Evolutionary conservation across 2,888 invertebrate genomes (phyloP).

Genomic region (Lysandra coridon): DNA sequence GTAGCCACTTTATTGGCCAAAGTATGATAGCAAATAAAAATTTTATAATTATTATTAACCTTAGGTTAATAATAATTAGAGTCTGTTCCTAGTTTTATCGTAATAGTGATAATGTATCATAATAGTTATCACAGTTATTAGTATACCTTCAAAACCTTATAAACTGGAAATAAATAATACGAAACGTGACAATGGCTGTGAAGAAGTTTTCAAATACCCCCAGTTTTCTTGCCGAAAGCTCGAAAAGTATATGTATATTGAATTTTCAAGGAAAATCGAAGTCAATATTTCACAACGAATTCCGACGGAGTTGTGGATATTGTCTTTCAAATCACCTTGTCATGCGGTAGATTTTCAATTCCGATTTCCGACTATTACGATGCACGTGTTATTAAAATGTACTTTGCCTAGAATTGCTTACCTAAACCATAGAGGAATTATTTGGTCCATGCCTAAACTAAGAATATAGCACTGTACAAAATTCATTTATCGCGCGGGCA

Average conservation of each 20-base stretch:
- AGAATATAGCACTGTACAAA: no score
- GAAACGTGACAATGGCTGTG: background rate
- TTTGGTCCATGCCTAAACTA: background rate
- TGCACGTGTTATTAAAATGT: background rate
- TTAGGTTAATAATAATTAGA: no score
- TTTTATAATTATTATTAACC: no score
- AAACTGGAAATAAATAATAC: background rate
- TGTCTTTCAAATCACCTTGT: conserved; percentile 2
- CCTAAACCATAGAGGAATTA: background rate
- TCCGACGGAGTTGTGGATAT: background rate
- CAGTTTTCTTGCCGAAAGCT: conserved; percentile 19
- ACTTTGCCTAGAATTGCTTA: background rate
- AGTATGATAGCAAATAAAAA: no score
- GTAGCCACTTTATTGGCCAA: no score
- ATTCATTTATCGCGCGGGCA: no score
- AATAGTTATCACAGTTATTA: no score
- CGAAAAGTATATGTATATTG: conserved; percentile 21
- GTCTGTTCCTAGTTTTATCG: no score
- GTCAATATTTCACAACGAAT: conserved; percentile 27
- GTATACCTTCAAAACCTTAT: no score
- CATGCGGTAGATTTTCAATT: conserved; percentile 11
- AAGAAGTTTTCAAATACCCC: conserved; percentile 12
- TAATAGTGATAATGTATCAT: no score
- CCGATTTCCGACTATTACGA: conserved; percentile 2
- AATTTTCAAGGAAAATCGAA: conserved; percentile 22